Evolutionary conservation across 2,888 invertebrate species (phyloP).

Genomic region (Arge pagana): DNA sequence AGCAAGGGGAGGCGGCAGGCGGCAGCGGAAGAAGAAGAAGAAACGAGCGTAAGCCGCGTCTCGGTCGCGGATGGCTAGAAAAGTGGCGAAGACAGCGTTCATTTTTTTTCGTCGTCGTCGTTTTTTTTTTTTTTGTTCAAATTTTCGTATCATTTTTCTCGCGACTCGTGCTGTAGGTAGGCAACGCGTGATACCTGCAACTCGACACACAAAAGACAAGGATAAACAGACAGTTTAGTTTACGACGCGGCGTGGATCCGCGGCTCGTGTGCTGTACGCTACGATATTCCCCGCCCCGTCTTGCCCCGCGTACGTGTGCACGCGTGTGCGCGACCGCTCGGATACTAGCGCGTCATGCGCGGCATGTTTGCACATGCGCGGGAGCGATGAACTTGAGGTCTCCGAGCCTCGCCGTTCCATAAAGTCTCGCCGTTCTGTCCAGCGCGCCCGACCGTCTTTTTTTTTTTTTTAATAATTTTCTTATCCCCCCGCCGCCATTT

Average conservation of each 20-base stretch:
- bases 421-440: background rate
- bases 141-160: too few relatives aligned
- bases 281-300: too few relatives aligned
- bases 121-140: too few relatives aligned
- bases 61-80: too few relatives aligned
- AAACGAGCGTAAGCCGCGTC: background rate
- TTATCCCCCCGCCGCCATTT: too few relatives aligned
- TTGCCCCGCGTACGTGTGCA: slow-evolving; percentile 2
- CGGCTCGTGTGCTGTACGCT: slow-evolving; percentile 26
- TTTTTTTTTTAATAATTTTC: too few relatives aligned
- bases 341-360: slow-evolving; percentile 35
- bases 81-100: too few relatives aligned
- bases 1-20: background rate
- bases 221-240: slow-evolving; percentile 20
- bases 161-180: too few relatives aligned
- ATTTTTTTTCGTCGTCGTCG: too few relatives aligned
- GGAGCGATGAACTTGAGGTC: slow-evolving; percentile 51
- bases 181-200: too few relatives aligned
- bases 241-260: slow-evolving; percentile 31
- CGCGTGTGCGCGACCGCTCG: slow-evolving; percentile 7
- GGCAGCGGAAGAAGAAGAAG: background rate
- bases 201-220: slow-evolving; percentile 19
- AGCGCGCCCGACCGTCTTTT: slow-evolving; percentile 1
- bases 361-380: slow-evolving; percentile 50
- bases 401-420: slow-evolving; percentile 23